Base-by-base conservation (phyloP, 2,797 vertebrate genomes). In the Phataginus tricuspis region DNA sequence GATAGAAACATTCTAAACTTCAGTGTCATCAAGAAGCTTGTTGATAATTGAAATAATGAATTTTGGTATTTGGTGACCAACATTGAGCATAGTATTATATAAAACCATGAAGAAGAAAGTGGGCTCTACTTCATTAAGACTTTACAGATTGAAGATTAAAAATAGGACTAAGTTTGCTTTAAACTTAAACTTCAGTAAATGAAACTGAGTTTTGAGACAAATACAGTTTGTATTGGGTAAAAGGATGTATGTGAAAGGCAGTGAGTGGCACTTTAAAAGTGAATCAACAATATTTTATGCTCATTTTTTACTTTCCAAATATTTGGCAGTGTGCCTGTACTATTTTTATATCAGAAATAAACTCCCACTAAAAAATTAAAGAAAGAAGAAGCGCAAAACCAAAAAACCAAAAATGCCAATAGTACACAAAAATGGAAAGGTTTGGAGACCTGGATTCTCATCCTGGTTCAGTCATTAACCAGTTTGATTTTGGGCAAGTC, bases 231-330 rank as follows among this genome's bases (percentile, higher is more conserved):
- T 88, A 9, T n/a, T 88, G 72, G 53, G 23, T 39, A 27, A 91
- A 12, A n/a, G 45, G 45, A 45, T 45, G 31, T 68, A 14, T 63
- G 1, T 61, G 55, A 83, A n/a, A 79, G 42, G 7, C 39, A 37
- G 15, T 78, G 45, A 51, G 15, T 78, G 55, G 42, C 16, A 37
- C 37, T 49, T 77, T 53, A 71, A 83, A 68, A 77, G 53, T 29
- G n/a, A 93, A 72, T 87, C 77, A 86, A 10, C 6, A 95, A 29
- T 68, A 84, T 95, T 91, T 55, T 95, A 45, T 93, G 5, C 71
- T 84, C 1, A 72, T 14, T 75, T 95, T 88, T 94, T 59, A 69
- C 49, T 82, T 78, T 91, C 21, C 10, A 66, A n/a, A 45, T 88
- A 55, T 91, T 84, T 10, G 75, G 5, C 2, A 31, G 27, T 82